Base-by-base conservation (phyloP, 2,797 vertebrate species). In the Pelodytes ibericus region DNA sequence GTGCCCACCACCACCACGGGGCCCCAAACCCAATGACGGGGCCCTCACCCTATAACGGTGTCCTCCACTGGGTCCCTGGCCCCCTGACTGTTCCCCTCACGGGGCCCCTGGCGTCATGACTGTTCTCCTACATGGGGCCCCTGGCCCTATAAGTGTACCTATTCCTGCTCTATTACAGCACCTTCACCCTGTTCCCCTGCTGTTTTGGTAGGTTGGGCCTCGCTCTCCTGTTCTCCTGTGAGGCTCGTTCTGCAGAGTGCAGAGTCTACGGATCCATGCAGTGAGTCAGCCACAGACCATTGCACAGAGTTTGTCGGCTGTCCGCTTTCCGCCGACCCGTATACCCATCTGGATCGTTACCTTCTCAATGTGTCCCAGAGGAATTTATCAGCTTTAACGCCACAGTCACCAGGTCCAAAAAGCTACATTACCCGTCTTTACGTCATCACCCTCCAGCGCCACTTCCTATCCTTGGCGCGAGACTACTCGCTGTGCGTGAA, bases 391-490 rank as follows among this genome's bases (percentile, higher is more conserved):
- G 2, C 29, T n/a, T 4, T 7, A 3, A 30, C 4, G 3, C 56
- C 24, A 44, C 8, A 3, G 9, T 22, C 24, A 24, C 1, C 18
- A 1, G 29, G 1, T 44, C 1, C 6, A 0, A 11, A 6, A 2
- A 27, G 29, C 2, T 24, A 29, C 0, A 2, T 4, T 0, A 10
- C 22, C 13, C 18, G 18, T 0, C 29, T 70, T 16, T 16, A 30
- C 6, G 13, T 26, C 31, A 31, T 63, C 11, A 26, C 44, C 25
- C 30, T 8, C 22, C 66, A 44, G 74, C 66, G 58, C 15, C 74
- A 44, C 2, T 56, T 76, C 11, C 74, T 76, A 9, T 22, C 25
- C 4, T 3, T 62, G 57, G 6, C 10, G 1, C 57, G 47, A 8
- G 57, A 70, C 24, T 63, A 53, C 26, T 22, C 51, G 0, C 7